These are phyloP conservation scores for Ditula angustiorana DNA, from an alignment of 2,888 invertebrate species.

Conservation along the genomic window DNA sequence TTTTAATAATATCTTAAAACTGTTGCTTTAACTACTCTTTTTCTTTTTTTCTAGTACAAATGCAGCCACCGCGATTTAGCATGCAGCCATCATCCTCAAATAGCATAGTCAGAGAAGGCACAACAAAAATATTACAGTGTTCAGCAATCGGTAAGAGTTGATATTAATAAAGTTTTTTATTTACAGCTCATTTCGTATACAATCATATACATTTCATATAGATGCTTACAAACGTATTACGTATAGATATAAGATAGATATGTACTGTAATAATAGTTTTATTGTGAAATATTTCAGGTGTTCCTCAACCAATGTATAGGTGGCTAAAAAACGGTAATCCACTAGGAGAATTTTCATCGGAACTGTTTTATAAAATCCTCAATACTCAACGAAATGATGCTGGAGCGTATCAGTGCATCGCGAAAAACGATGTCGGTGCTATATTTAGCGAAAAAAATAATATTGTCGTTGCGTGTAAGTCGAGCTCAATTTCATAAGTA, in stretches of 20 bases:
- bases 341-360: constrained; percentile 92
- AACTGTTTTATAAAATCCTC: constrained; percentile 93
- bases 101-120: constrained; percentile 94
- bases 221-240: too few relatives aligned
- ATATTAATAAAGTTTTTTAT: too few relatives aligned
- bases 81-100: constrained; percentile 94
- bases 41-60: constrained; percentile 74
- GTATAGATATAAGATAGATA: too few relatives aligned
- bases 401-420: constrained; percentile 96
- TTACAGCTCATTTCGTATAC: not conserved
- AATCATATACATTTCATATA: not conserved
- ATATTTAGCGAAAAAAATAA: constrained; percentile 96
- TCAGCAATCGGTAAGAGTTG: constrained; percentile 92
- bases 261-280: not conserved
- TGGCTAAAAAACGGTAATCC: constrained; percentile 95
- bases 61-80: constrained; percentile 95
- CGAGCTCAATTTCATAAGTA: constrained; percentile 56
- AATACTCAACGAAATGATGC: constrained; percentile 93
- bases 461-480: constrained; percentile 96
- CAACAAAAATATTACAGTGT: constrained; percentile 96
- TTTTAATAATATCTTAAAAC: too few relatives aligned
- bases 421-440: constrained; percentile 95
- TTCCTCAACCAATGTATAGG: constrained; percentile 96
- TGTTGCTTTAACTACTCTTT: too few relatives aligned
- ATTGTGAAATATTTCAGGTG: constrained; percentile 84